Percentiles rank a stretch among this genome's conserved stretches.
phyloP scores from a whole-genome alignment of 1,140 invertebrate genomes.

The Paracyclopina nana region DNA sequence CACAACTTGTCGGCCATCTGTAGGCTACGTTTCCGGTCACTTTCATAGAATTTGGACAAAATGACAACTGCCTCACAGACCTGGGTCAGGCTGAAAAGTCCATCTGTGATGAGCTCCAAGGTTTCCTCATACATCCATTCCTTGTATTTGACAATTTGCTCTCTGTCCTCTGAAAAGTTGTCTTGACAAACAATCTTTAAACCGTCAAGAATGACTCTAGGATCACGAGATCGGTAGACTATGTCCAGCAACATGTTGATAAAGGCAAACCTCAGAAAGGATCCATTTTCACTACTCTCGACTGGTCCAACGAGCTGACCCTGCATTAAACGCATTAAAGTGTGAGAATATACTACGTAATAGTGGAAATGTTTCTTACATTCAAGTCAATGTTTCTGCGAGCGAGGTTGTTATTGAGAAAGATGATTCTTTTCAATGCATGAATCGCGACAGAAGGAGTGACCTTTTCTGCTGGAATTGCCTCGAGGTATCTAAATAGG shows the following conservation, averaged over 20 bases:
- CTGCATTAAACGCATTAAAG: too few relatives aligned
- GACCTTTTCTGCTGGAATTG: constrained; percentile 2
- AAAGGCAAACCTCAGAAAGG: constrained; percentile 22
- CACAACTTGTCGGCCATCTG: constrained; percentile 41
- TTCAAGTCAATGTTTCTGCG: too few relatives aligned
- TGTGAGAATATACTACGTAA: too few relatives aligned
- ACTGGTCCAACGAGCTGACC: neutral
- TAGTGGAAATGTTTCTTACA: too few relatives aligned
- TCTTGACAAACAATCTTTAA: constrained; percentile 27
- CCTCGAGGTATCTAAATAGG: constrained; percentile 3
- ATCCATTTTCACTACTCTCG: neutral
- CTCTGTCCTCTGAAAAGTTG: constrained; percentile 25
- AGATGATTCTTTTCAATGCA: constrained; percentile 2
- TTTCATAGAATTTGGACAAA: constrained; percentile 26
- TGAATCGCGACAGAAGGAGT: constrained; percentile 9
- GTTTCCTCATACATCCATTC: constrained; percentile 37
- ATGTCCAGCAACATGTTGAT: constrained; percentile 23
- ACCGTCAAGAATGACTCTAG: constrained; percentile 26
- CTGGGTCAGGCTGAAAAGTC: constrained; percentile 35
- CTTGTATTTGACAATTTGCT: constrained; percentile 30
- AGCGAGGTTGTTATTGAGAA: too few relatives aligned
- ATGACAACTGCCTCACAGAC: constrained; percentile 34
- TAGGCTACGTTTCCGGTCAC: constrained; percentile 13
- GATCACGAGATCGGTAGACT: neutral
- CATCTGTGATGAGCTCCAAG: constrained; percentile 35